These are phyloP conservation scores for Mythimna lalbum DNA, from an alignment of 2,888 invertebrate species.

Conservation along the genomic window DNA sequence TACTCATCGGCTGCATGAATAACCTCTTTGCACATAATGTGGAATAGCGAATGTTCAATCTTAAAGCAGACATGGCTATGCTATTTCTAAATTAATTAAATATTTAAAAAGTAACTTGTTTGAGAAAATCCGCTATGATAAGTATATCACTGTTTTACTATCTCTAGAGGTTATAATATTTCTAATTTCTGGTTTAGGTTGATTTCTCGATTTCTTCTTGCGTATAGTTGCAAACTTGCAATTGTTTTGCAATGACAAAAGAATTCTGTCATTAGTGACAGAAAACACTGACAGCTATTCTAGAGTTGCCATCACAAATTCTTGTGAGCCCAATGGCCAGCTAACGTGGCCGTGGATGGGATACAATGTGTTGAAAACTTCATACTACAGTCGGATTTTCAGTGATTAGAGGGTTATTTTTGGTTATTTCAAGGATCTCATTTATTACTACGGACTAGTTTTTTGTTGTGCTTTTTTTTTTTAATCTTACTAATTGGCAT, in stretches of 20 bases:
- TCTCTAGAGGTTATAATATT: conserved; percentile 3
- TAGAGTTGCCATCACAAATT: not conserved
- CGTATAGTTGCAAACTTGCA: not conserved
- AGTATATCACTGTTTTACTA: not conserved
- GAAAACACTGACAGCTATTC: not conserved
- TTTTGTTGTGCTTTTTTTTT: not conserved
- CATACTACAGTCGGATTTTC: not conserved
- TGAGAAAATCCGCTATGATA: not conserved
- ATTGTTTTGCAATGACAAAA: not conserved
- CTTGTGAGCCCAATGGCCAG: not conserved
- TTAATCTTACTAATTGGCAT: conserved; percentile 14
- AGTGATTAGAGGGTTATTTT: not conserved
- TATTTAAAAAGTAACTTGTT: not conserved
- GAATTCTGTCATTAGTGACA: not conserved
- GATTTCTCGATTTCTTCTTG: no score
- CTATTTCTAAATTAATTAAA: not conserved
- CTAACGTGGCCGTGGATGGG: not conserved
- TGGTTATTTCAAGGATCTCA: no score
- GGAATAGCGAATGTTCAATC: conserved; percentile 74
- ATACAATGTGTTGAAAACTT: not conserved
- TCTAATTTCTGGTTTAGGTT: not conserved
- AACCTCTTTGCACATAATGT: conserved; percentile 75
- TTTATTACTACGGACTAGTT: not conserved
- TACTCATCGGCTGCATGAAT: conserved; percentile 72
- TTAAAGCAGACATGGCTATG: conserved; percentile 79